phyloP scores from a whole-genome alignment of 92 coral and sea anemone species.

The Parazoanthus atlanticus region DNA sequence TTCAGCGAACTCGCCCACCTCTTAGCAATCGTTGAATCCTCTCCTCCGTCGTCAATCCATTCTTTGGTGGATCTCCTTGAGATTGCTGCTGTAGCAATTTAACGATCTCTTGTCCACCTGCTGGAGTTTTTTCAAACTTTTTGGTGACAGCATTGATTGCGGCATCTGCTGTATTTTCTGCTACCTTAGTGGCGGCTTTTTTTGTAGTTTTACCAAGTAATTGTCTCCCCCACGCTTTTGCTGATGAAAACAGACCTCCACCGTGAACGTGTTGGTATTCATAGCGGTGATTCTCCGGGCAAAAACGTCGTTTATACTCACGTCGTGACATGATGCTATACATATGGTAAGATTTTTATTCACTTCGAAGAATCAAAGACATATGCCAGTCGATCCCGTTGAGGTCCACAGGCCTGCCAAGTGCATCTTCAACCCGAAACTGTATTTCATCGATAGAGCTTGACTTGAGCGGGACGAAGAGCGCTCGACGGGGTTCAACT shows the following conservation, averaged over 20 bases:
- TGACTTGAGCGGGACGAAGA: constrained; percentile 6
- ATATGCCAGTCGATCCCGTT: constrained; percentile 25
- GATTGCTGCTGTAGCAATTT: not conserved
- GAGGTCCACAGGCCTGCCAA: constrained; percentile 31
- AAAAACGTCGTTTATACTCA: constrained; percentile 38
- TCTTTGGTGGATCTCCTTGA: not conserved
- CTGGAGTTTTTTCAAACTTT: too few relatives aligned
- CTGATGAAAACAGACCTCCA: constrained; percentile 14
- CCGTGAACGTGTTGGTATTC: constrained; percentile 44
- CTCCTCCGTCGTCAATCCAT: constrained; percentile 8
- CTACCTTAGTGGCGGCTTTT: not conserved
- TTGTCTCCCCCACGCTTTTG: not conserved
- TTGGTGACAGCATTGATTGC: too few relatives aligned
- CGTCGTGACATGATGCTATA: not conserved
- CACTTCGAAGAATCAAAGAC: not conserved
- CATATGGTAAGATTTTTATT: not conserved
- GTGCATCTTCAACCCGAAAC: constrained; percentile 13
- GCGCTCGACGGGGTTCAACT: constrained; percentile 31
- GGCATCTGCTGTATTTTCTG: not conserved
- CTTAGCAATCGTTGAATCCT: constrained; percentile 14
- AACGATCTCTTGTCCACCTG: not conserved
- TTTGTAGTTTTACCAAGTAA: constrained; percentile 38
- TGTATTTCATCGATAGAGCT: not conserved
- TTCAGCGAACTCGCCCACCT: constrained; percentile 5
- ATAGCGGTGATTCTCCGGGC: constrained; percentile 21